phyloP scores from a whole-genome alignment of 2,797 vertebrate species.

The Eulemur rubriventer region DNA sequence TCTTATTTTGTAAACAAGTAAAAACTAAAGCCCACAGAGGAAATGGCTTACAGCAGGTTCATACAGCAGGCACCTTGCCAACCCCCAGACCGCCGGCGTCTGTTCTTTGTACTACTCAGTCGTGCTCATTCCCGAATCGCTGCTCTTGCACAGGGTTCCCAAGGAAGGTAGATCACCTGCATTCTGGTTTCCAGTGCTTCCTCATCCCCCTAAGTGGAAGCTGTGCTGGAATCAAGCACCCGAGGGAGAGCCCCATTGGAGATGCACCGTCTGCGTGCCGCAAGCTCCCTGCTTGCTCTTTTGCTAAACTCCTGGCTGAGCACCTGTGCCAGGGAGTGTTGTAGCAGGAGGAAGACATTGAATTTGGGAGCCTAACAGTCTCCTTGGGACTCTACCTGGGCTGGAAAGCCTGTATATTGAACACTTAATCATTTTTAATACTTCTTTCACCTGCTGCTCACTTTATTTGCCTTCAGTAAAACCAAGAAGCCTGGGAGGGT shows the following conservation, averaged over 20 bases:
- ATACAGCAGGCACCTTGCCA: not conserved
- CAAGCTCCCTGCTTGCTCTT: not conserved
- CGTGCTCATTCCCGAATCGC: accelerated
- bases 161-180: not conserved
- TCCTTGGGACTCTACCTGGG: not conserved
- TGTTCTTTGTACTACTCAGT: not conserved
- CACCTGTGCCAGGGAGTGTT: not conserved
- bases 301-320: accelerated
- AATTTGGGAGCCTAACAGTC: not conserved
- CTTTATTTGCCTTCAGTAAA: slow-evolving; percentile 27
- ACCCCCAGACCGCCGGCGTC: not conserved
- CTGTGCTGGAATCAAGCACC: not conserved
- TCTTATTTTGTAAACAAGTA: not conserved
- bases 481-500: not conserved
- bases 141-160: not conserved
- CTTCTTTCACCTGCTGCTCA: slow-evolving; percentile 17
- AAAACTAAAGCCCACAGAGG: not conserved
- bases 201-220: not conserved
- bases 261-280: not conserved
- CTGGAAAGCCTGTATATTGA: not conserved
- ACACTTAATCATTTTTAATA: slow-evolving; percentile 35
- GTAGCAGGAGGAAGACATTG: not conserved
- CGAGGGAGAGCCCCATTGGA: not conserved
- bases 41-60: not conserved
- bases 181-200: not conserved